Base-by-base conservation (phyloP, 2,888 invertebrate species). In the Sphaerolaimus hirsutus region DNA sequence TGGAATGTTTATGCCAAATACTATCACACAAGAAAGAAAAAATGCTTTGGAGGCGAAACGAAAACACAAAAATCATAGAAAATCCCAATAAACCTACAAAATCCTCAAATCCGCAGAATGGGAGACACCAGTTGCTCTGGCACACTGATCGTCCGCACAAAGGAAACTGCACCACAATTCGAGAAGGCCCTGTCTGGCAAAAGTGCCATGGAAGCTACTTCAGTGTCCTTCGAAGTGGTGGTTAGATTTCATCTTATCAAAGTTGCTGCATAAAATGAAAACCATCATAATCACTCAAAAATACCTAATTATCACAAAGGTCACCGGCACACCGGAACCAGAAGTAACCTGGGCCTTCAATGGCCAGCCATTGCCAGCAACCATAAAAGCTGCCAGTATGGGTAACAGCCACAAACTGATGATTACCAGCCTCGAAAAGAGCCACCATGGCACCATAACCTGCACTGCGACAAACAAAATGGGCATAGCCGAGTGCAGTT, bases 211-310 rank as follows among this genome's bases (percentile, higher is more conserved):
- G 35, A n/a, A 17, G 14, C n/a, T n/a, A 36, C 70, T 26, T 74
- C 81, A 60, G 72, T 81, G 1, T 78, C 78, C 45, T 58, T 60
- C 49, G 61, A n/a, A n/a, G n/a, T n/a, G n/a, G n/a, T n/a, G n/a
- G n/a, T n/a, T n/a, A n/a, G n/a, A n/a, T n/a, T n/a, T n/a, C n/a
- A n/a, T n/a, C n/a, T n/a, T n/a, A n/a, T n/a, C n/a, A n/a, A n/a
- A n/a, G n/a, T n/a, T n/a, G n/a, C n/a, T n/a, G n/a, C n/a, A n/a
- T n/a, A n/a, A n/a, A n/a, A n/a, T n/a, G n/a, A n/a, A n/a, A n/a
- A n/a, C n/a, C n/a, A n/a, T n/a, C n/a, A n/a, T n/a, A n/a, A n/a
- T n/a, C n/a, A n/a, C n/a, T n/a, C n/a, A n/a, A n/a, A n/a, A n/a
- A n/a, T n/a, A n/a, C n/a, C n/a, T n/a, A n/a, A n/a, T n/a, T n/a